Conservation (phyloP, 2,888 invertebrate genomes). For the Drosophila quinaria region DNA sequence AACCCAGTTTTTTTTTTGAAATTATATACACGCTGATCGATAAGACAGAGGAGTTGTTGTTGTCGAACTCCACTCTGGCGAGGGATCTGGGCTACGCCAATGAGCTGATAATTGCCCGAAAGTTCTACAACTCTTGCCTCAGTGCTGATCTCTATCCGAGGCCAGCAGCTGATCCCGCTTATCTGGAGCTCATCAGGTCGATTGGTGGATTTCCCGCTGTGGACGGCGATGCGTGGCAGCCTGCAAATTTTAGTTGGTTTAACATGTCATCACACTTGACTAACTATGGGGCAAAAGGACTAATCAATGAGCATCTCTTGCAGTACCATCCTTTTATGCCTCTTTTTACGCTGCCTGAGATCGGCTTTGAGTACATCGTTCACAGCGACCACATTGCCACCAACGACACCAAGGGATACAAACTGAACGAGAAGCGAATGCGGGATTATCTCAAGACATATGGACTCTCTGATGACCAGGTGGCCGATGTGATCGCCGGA, state of each 20-base stretch:
- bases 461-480: slow-evolving; percentile 62
- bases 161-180: slow-evolving; percentile 71
- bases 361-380: slow-evolving; percentile 81
- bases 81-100: slow-evolving; percentile 55
- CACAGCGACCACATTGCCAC: slow-evolving; percentile 79
- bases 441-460: slow-evolving; percentile 69
- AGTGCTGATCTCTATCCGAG: slow-evolving; percentile 72
- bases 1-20: no score
- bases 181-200: slow-evolving; percentile 73
- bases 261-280: slow-evolving; percentile 83
- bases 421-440: slow-evolving; percentile 77
- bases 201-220: slow-evolving; percentile 84
- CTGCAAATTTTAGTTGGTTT: slow-evolving; percentile 81
- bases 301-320: slow-evolving; percentile 71
- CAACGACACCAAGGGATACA: slow-evolving; percentile 75
- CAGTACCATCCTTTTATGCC: slow-evolving; percentile 77
- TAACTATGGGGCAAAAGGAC: slow-evolving; percentile 70
- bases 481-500: slow-evolving; percentile 59
- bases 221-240: slow-evolving; percentile 72
- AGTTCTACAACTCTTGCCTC: slow-evolving; percentile 75
- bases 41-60: slow-evolving; percentile 49
- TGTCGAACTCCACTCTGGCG: slow-evolving; percentile 53
- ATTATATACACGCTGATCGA: slow-evolving; percentile 67
- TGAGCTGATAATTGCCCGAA: slow-evolving; percentile 74
- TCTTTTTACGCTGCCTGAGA: slow-evolving; percentile 76